Base-by-base conservation (phyloP, 2,113 vertebrate species). In the Chloropsis hardwickii region DNA sequence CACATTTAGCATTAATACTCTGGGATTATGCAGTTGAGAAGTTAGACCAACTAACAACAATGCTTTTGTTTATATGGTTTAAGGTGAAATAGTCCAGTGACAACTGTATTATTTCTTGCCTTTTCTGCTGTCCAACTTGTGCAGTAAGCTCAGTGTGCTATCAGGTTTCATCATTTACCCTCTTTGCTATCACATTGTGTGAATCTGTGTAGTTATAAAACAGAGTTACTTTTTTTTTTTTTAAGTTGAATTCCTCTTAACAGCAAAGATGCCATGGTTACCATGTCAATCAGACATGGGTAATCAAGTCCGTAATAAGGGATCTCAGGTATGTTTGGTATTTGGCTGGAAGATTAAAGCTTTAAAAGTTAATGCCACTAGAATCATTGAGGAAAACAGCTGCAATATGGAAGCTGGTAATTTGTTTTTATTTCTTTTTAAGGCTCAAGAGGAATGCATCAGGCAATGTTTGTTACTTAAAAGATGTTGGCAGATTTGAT, bases 61-160 rank as follows among this genome's bases (percentile, higher is more conserved):
- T 91, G 77, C 51, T 95, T 98, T 97, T 97, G 94, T 96, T 97
- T 96, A 72, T 83, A 42, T 4, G 12, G 10, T 85, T 81, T 76
- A 86, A 95, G 87, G 96, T 95, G 95, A 94, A 96, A 83, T 54
- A 86, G 57, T 76, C 76, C 78, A 44, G 88, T 96, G 96, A 97
- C 96, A 97, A 95, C 92, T 96, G 91, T 92, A 96, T 97, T 97
- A 97, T 97, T 97, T 97, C 95, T 94, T 96, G 92, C 86, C 90
- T 95, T 97, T 97, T 97, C 95, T 97, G 95, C 97, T 97, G 94
- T 97, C 92, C 93, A 80, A 87, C 94, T 96, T 95, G 94, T 86
- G 92, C 95, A 96, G 48, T 71, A 86, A 96, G 82, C 95, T 97
- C 95, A 94, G 35, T 39, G 12, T 97, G 94, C 94, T 97, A 91